A percentile compares a stretch with the other conserved stretches of the same genome.
phyloP scores from a whole-genome alignment of 1,140 invertebrate genomes.

The Plectus sambesii region DNA sequence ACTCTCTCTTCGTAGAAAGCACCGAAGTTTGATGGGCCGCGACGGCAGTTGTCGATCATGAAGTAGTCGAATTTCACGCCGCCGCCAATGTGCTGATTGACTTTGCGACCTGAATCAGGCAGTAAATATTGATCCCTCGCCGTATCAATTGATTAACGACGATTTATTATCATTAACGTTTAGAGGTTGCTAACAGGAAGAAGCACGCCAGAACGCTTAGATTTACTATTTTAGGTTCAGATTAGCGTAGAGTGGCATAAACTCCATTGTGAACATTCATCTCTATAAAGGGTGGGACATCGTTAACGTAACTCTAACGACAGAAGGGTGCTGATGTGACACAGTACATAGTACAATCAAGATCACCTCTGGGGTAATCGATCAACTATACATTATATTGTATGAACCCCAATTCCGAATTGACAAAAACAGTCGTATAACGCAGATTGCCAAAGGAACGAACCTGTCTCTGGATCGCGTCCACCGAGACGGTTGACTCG shows the following conservation, averaged over 20 bases:
- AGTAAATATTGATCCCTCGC: too few relatives aligned
- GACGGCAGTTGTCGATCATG: slow-evolving; percentile 72
- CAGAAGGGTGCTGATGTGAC: too few relatives aligned
- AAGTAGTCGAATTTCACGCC: slow-evolving; percentile 83
- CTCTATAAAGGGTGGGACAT: slow-evolving; percentile 35
- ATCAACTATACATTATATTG: too few relatives aligned
- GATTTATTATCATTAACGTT: too few relatives aligned
- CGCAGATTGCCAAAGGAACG: slow-evolving; percentile 13
- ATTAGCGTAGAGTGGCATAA: too few relatives aligned
- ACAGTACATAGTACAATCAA: too few relatives aligned
- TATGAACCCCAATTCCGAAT: too few relatives aligned
- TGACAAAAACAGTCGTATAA: not conserved
- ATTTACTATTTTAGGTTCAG: too few relatives aligned
- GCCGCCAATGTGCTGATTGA: slow-evolving; percentile 75
- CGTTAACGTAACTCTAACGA: too few relatives aligned
- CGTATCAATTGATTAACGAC: not conserved
- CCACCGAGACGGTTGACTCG: slow-evolving; percentile 72
- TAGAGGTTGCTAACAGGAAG: too few relatives aligned
- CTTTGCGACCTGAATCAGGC: slow-evolving; percentile 58
- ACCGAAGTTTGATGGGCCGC: slow-evolving; percentile 68
- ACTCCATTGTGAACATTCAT: not conserved
- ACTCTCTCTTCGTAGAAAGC: slow-evolving; percentile 69
- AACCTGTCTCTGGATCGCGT: slow-evolving; percentile 66
- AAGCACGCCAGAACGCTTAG: too few relatives aligned
- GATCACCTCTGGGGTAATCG: too few relatives aligned